Evolutionary conservation across 2,888 invertebrate species (phyloP).

Genomic region (Amiota mariae): DNA sequence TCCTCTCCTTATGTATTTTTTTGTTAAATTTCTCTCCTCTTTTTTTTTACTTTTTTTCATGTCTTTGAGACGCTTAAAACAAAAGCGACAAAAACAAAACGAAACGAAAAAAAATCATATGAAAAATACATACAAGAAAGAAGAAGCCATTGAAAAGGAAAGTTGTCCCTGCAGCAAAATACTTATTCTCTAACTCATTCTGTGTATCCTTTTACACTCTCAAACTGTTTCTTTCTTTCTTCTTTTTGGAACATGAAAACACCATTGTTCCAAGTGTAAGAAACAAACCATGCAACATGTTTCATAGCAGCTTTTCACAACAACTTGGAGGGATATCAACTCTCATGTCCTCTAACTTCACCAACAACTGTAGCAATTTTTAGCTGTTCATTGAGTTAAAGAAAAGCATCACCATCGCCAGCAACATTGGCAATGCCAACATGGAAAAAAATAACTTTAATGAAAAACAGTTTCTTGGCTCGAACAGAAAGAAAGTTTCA

Average conservation of each 20-base stretch:
- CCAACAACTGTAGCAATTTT: background rate
- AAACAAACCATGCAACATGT: constrained; percentile 21
- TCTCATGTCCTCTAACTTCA: background rate
- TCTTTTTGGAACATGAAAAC: background rate
- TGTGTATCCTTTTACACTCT: too few species aligned
- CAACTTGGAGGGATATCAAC: background rate
- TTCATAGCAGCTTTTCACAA: background rate
- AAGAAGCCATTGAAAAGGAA: constrained; percentile 54
- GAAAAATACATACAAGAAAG: constrained; percentile 19
- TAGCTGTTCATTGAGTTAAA: background rate
- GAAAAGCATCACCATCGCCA: background rate
- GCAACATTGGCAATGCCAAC: constrained; percentile 1
- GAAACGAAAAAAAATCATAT: constrained; percentile 18
- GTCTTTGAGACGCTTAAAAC: constrained; percentile 6
- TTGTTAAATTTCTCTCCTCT: background rate
- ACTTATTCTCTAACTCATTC: background rate
- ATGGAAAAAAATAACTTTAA: background rate
- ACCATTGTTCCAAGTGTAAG: constrained; percentile 18
- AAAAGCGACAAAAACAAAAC: constrained; percentile 22
- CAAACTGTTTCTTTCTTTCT: background rate
- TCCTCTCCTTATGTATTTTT: background rate
- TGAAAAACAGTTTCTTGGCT: background rate
- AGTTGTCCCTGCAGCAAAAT: constrained; percentile 38
- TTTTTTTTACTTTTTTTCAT: background rate
- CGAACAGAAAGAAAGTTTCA: background rate